These are phyloP conservation scores for Myopa tessellatipennis DNA, from an alignment of 2,888 invertebrate genomes.

Conservation along the genomic window DNA sequence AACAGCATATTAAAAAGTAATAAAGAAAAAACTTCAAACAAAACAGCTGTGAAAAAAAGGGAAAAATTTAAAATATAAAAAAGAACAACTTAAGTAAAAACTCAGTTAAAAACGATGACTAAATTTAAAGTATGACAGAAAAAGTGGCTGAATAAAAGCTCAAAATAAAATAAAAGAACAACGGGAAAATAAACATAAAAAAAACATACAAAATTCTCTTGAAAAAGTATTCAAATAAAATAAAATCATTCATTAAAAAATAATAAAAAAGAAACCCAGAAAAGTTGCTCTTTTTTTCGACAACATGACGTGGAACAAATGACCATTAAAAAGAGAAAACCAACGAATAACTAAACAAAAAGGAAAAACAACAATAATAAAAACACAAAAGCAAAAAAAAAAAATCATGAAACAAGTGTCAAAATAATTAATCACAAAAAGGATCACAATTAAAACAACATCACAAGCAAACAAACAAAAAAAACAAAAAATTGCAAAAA, in stretches of 20 bases:
- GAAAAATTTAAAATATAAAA: too few species aligned
- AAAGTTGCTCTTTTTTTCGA: neutral
- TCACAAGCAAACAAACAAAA: neutral
- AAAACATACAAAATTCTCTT: neutral
- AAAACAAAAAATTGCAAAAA: too few species aligned
- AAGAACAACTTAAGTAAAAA: too few species aligned
- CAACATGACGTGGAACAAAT: neutral
- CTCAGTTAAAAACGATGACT: neutral
- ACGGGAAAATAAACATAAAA: neutral
- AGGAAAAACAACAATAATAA: neutral
- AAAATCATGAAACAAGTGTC: neutral
- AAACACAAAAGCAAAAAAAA: neutral
- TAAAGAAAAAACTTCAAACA: too few species aligned
- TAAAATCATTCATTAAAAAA: too few species aligned
- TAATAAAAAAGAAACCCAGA: too few species aligned
- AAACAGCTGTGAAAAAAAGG: too few species aligned
- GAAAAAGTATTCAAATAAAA: neutral
- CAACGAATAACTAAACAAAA: neutral
- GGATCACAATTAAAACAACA: neutral
- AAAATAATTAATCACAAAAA: conserved; percentile 2
- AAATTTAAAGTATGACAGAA: neutral
- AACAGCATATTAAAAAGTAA: too few species aligned
- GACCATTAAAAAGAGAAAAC: too few species aligned
- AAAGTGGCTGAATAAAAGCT: neutral
- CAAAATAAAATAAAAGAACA: neutral